Base-by-base conservation (phyloP, 2,797 vertebrate species). In the Sparus aurata region DNA sequence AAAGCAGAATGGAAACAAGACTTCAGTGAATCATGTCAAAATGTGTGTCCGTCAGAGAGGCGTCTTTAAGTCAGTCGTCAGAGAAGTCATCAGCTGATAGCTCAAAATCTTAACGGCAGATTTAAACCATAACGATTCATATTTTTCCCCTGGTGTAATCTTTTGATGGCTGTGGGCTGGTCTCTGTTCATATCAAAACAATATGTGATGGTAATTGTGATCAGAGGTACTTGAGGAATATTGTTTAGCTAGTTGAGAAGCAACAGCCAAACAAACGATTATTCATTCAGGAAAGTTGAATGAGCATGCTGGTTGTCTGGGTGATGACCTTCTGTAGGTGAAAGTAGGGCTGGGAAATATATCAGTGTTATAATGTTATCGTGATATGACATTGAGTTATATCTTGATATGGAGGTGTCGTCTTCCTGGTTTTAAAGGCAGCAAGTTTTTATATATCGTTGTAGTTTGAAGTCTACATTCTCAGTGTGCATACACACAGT, bases 1-100 rank as follows among this genome's bases (percentile, higher is more conserved):
- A 1, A 13, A 53, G 27, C 16, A n/a, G 11, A 55, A 23, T 68
- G 34, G 60, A 73, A 65, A 13, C 61, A 58, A 73, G 34, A 57
- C 20, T 5, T 62, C 12, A 18, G 3, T 17, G 12, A 57, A 41
- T 4, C 38, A 41, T 22, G 59, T 68, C 4, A 41, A 18, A 57
- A 41, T 34, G 30, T 3, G 13, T 20, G 13, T 25, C 61, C 55
- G 34, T 61, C 46, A 16, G 18, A 20, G 25, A 30, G 1, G 25
- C 43, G 5, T 53, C 27, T 41, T 43, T 16, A 17, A 41, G 2
- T 41, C 10, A 57, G 0, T 38, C 9, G 25, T 23, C 12, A 64
- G 27, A 43, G 27, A 50, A 34, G 18, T 49, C 34, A 8, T 55
- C 23, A 5, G 10, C 3, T 27, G 45, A 53, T 6, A 27, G 50